Base-by-base conservation (phyloP, 1,140 invertebrate species). In the Heliconius melpomene region DNA sequence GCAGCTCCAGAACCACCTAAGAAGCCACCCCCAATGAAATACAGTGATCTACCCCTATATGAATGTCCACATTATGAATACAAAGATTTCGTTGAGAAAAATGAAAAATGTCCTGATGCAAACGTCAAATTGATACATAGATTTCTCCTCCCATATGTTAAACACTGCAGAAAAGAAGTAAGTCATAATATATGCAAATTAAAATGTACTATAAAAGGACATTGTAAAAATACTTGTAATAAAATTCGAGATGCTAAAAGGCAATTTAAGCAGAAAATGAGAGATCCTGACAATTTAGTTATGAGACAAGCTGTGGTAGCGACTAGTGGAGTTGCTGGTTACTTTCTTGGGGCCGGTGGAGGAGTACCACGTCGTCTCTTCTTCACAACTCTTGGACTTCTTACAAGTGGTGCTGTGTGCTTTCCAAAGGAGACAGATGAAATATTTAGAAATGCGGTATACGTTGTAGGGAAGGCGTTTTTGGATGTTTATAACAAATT, bases 381-480 rank as follows among this genome's bases (percentile, higher is more conserved):
- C 52, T 86, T 76, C 20, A 88, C 90, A 1, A 79, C 79, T 1
- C 66, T 87, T 9, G 89, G 91, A 0, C 77, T 86, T 0, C 75
- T 91, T 1, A 75, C 87, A 0, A 76, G 85, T 23, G 92, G 92
- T 7, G 84, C 91, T 0, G 20, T 93, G 2, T 90, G 88, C 57
- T 94, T 91, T 38, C 92, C 92, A 0, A 88, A 87, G 18, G 89
- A 91, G 79, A 92, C 91, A 0, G 92, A 94, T 77, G 85, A 88
- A 6, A 74, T 73, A 0, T 89, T 93, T 23, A 85, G 89, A 73
- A 72, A 73, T 7, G 70, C 87, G 0, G 40, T 84, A 0, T 90
- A 88, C 50, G 70, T 85, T 2, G 29, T 80, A 50, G 88, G 83
- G 0, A 90, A 90, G 36, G 13, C 57, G 11, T 50, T 75, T 2